Base-by-base conservation (phyloP, 2,113 vertebrate species). In the Riparia riparia region DNA sequence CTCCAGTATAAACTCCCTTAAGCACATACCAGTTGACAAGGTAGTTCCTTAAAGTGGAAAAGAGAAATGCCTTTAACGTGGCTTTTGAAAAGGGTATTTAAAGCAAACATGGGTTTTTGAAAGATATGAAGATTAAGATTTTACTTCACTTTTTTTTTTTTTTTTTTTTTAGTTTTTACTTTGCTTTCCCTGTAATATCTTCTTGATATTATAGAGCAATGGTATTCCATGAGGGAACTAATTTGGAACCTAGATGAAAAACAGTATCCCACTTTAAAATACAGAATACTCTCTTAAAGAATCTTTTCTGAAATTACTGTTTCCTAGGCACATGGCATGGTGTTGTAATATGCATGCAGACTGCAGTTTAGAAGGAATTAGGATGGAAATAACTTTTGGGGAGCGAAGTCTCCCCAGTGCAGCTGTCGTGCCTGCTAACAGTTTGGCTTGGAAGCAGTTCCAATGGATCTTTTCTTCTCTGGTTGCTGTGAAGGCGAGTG, bases 161-260 rank as follows among this genome's bases (percentile, higher is more conserved):
- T 37, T 37, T 37, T 37, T 37, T 37, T 37, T 37, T 37, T 37
- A n/a, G n/a, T 5, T 85, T 86, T 88, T 70, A 29, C 60, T 91
- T 83, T 26, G n/a, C 39, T 89, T 83, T 66, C 24, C 15, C 21
- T 73, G 10, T 71, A 84, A 8, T 5, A 60, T 60, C 51, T 78
- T 70, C 45, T 92, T 79, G 63, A 41, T 56, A 44, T 73, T 74
- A 70, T 18, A 74, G 34, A 61, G 39, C 56, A 86, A 7, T 37
- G 39, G 72, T 66, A 56, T 54, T 92, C 60, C 83, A 77, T 57
- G 26, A 84, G 51, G 65, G 34, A 50, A 64, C 34, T 17, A 41
- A 64, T 92, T 65, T 64, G 56, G 92, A 89, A 95, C 34, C 69
- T 89, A 60, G 65, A 86, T 61, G 51, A 82, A 92, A 92, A 90